Conservation (phyloP, 2,797 vertebrate genomes). For the Denticeps clupeoides region DNA sequence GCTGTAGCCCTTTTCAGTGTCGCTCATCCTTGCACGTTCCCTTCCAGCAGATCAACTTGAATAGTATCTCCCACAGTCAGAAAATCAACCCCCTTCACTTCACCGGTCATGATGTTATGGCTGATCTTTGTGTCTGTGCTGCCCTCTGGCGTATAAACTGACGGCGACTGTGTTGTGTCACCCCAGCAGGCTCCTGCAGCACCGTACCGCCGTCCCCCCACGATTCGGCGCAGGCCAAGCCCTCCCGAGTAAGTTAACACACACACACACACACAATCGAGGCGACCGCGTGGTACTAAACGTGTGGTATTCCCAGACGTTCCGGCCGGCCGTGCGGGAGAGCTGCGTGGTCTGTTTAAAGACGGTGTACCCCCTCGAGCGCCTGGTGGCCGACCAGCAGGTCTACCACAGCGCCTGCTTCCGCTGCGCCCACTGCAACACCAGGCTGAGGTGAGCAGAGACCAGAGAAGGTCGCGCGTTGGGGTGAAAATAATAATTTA, state of each 20-base stretch:
- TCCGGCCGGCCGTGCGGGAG: conserved; percentile 70
- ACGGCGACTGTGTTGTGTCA: neutral
- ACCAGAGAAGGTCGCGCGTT: too few species aligned
- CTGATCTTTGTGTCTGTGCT: too few species aligned
- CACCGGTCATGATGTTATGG: too few species aligned
- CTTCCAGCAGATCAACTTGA: too few species aligned
- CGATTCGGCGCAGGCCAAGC: conserved; percentile 62
- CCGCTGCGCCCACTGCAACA: conserved; percentile 88
- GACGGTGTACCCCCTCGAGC: conserved; percentile 93
- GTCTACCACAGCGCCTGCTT: conserved; percentile 88
- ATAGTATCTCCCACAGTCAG: too few species aligned
- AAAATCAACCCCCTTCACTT: too few species aligned
- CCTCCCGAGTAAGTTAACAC: conserved; percentile 56
- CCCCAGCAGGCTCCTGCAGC: conserved; percentile 39
- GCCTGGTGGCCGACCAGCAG: conserved; percentile 86
- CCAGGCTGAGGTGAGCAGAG: conserved; percentile 76
- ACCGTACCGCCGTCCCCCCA: conserved; percentile 37
- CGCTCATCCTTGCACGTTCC: too few species aligned
- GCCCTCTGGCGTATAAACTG: conserved; percentile 32
- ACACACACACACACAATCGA: neutral
- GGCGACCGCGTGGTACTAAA: too few species aligned
- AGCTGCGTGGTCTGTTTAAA: conserved; percentile 82
- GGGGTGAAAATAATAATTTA: too few species aligned
- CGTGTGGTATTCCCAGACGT: conserved; percentile 55
- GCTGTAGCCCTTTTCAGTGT: too few species aligned